Percentiles rank a stretch among this genome's conserved stretches.
These are phyloP conservation scores for Ochropacha duplaris DNA, from an alignment of 2,888 invertebrate species.

Conservation along the genomic window DNA sequence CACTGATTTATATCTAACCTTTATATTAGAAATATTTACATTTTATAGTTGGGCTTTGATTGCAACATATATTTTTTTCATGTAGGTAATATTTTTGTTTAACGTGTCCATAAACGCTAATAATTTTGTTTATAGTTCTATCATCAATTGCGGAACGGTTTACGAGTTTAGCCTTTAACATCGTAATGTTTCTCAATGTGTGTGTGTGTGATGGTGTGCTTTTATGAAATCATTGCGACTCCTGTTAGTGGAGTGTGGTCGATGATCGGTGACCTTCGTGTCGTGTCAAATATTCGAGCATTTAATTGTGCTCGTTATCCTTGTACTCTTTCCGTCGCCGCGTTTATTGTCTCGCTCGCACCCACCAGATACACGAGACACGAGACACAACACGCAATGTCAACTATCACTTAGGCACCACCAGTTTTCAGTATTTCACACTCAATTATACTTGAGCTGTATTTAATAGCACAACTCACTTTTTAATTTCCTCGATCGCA, in stretches of 20 bases:
- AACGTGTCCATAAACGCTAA: neutral
- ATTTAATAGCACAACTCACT: neutral
- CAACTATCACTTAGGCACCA: neutral
- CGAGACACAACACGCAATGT: too few relatives aligned
- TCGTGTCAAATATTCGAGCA: neutral
- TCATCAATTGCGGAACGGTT: neutral
- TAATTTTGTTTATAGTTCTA: neutral
- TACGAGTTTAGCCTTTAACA: neutral
- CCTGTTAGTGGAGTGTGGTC: neutral
- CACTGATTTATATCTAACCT: neutral
- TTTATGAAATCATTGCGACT: neutral
- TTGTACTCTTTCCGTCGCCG: neutral
- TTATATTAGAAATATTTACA: neutral
- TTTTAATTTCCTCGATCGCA: neutral
- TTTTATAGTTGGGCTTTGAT: neutral
- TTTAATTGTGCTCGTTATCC: neutral
- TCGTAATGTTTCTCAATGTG: neutral
- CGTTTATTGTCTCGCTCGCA: too few relatives aligned
- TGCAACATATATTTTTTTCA: neutral
- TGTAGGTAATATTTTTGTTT: neutral
- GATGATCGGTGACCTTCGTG: neutral
- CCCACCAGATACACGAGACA: too few relatives aligned
- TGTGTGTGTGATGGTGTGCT: neutral
- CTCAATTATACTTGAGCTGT: neutral
- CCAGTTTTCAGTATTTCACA: neutral